Conservation (phyloP, 2,113 vertebrate species). For the chimpanzee (Pan troglodytes) region DNA sequence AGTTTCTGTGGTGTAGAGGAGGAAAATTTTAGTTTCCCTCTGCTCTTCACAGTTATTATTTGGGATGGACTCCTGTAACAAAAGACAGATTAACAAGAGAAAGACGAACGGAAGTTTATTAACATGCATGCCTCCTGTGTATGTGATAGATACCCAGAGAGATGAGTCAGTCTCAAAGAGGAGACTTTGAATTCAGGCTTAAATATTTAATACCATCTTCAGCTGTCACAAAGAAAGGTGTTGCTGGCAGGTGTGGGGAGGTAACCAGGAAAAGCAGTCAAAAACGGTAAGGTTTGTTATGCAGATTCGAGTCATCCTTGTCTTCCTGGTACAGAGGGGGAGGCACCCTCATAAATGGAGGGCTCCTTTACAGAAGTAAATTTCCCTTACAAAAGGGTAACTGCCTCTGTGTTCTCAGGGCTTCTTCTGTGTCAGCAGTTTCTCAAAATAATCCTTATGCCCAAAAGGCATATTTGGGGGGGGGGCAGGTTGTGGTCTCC, state of each 20-base stretch:
- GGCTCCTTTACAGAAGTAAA: neutral
- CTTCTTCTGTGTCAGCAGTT: neutral
- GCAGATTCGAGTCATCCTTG: too few relatives aligned
- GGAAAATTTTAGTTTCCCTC: neutral
- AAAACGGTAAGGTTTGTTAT: neutral
- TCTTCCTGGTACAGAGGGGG: neutral
- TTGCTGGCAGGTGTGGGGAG: neutral
- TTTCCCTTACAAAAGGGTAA: too few relatives aligned
- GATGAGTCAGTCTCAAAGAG: neutral
- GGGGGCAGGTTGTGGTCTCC: neutral
- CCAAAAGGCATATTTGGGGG: neutral
- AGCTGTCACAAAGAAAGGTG: neutral
- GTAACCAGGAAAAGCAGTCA: neutral
- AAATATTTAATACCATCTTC: too few relatives aligned
- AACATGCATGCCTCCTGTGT: accelerated
- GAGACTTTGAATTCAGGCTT: neutral
- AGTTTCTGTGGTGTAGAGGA: neutral
- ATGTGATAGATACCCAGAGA: neutral
- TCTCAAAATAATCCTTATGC: neutral
- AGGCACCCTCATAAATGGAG: neutral
- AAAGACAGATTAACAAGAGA: neutral
- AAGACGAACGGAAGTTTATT: neutral
- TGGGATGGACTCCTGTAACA: neutral
- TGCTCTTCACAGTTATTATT: neutral
- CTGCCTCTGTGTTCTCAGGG: neutral